Evolutionary conservation across 2,888 invertebrate genomes (phyloP), one percentile per base, ranked within the genome.

Genomic region (Limnephilus lunatus): DNA sequence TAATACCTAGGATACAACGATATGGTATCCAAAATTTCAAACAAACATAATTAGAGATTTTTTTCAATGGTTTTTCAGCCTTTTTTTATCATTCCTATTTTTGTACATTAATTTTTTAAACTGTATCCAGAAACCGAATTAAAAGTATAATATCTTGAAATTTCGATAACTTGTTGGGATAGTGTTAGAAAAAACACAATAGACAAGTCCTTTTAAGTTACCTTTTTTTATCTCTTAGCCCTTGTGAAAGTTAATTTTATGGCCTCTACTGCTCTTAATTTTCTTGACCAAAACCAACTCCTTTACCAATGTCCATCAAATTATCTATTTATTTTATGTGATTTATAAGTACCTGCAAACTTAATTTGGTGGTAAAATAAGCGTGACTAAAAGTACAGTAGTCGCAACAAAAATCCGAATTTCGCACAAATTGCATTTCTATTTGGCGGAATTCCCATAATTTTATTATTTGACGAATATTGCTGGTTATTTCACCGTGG

Each of bases 401-500:
- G 15, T 83, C 68, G 25, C 25, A 68, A 25, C 9, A 68, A 68
- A 68, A 68, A 68, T 68, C 25, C 7, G 25, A 25, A 68, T n/a
- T 68, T 68, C 68, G 25, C 7, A n/a, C 68, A n/a, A 68, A 68
- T n/a, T 68, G 25, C n/a, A n/a, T n/a, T 68, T 68, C 68, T n/a
- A n/a, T 68, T 68, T 68, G 25, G 68, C n/a, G 9, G 48, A 86
- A 31, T 86, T 86, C 86, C 35, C 86, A 86, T 44, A 86, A 86
- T 86, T 48, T 48, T 19, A 68, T 68, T 86, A 86, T 86, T 86
- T 86, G 53, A 44, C n/a, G 44, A 86, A 86, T 86, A 86, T 86
- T 86, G n/a, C 44, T 31, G 3, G 48, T 53, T 44, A 48, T 48
- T n/a, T 9, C 68, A 25, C 44, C 44, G 86, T 86, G 86, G 31